These are phyloP conservation scores for Leptogaster cylindrica DNA, from an alignment of 2,888 invertebrate species.

Conservation along the genomic window DNA sequence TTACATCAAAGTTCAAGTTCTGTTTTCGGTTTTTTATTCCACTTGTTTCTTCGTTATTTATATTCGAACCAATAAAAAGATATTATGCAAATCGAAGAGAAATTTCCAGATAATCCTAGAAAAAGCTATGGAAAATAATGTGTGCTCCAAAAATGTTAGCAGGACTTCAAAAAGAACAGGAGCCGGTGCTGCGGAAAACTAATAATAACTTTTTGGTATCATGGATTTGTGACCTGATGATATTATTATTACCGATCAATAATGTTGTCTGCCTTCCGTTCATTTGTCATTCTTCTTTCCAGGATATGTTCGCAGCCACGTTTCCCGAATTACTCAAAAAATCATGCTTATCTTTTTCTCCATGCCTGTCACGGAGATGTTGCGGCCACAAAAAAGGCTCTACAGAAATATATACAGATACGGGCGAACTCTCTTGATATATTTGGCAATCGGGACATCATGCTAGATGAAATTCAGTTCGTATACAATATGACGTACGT, in stretches of 20 bases:
- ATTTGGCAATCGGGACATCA: conserved; percentile 67
- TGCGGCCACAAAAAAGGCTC: conserved; percentile 62
- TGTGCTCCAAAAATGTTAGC: not conserved
- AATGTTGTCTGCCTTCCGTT: conserved; percentile 1
- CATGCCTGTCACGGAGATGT: conserved; percentile 66
- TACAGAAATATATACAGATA: conserved; percentile 49
- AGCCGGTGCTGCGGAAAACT: not conserved
- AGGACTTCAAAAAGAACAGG: not conserved
- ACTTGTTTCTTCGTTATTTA: too few species aligned
- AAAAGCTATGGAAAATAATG: not conserved
- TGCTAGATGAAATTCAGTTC: conserved; percentile 63
- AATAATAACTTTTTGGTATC: not conserved
- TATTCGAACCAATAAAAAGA: not conserved
- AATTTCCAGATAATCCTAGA: not conserved
- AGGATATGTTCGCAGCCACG: conserved; percentile 70
- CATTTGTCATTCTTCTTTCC: too few species aligned
- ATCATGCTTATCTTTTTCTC: conserved; percentile 69
- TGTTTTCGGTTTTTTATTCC: too few species aligned
- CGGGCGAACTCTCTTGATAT: conserved; percentile 67
- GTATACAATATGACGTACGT: conserved; percentile 69
- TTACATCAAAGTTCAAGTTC: too few species aligned
- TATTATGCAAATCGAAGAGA: not conserved
- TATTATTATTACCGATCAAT: conserved; percentile 15
- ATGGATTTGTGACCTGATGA: not conserved
- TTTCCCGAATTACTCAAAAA: conserved; percentile 67